Evolutionary conservation across 2,888 invertebrate species (phyloP).

Genomic region (Lasioglossum villosulum): DNA sequence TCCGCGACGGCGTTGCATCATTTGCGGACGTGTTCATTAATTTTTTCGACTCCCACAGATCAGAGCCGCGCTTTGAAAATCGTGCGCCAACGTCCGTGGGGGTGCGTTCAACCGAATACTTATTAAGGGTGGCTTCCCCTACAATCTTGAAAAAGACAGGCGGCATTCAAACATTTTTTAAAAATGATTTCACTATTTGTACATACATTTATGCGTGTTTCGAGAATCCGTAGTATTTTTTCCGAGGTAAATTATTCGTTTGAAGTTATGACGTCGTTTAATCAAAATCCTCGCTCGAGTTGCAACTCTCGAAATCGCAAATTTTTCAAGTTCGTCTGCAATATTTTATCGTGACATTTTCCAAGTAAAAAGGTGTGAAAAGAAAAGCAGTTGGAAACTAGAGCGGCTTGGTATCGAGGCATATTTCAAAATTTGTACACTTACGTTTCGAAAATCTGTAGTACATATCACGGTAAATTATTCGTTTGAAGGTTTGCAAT

Average conservation of each 20-base stretch:
- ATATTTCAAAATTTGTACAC: not conserved
- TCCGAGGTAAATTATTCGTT: not conserved
- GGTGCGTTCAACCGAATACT: constrained; percentile 58
- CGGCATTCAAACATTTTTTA: not conserved
- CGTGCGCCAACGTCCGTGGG: not conserved
- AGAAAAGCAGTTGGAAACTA: too few species aligned
- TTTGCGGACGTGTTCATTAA: constrained; percentile 5
- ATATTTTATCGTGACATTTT: too few species aligned
- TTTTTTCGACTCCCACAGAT: constrained; percentile 12
- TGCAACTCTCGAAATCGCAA: too few species aligned
- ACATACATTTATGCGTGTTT: not conserved
- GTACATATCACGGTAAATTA: not conserved
- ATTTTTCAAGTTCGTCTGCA: too few species aligned
- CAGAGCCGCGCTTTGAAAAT: constrained; percentile 32
- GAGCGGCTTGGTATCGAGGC: too few species aligned
- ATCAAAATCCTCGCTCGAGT: too few species aligned
- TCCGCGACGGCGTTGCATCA: not conserved
- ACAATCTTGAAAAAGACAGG: not conserved
- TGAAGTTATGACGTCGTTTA: not conserved
- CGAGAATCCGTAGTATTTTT: not conserved
- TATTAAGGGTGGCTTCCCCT: constrained; percentile 16
- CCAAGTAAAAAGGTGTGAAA: too few species aligned
- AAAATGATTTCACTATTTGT: not conserved
- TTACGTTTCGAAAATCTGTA: not conserved
- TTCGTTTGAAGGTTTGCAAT: not conserved